These are phyloP conservation scores for Gadopsis marmoratus DNA, from an alignment of 2,797 vertebrate species.

Conservation along the genomic window DNA sequence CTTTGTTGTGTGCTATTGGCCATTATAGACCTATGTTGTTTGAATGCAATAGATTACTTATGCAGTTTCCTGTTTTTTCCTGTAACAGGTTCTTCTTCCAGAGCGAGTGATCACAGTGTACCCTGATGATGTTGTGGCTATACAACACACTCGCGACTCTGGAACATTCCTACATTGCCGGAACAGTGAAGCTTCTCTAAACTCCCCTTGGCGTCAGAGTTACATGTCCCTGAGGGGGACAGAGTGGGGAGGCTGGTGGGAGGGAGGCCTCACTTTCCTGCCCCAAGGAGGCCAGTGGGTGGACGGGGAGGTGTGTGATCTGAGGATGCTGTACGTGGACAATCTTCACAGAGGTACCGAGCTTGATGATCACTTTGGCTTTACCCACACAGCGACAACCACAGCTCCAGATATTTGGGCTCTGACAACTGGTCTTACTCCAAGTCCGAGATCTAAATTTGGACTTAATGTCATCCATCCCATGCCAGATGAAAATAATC, in stretches of 20 bases:
- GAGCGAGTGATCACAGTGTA: slow-evolving; percentile 78
- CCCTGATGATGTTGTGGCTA: slow-evolving; percentile 85
- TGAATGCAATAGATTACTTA: neutral
- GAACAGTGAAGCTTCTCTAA: slow-evolving; percentile 46
- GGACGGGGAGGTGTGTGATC: slow-evolving; percentile 84
- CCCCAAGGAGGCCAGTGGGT: slow-evolving; percentile 77
- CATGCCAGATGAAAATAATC: slow-evolving; percentile 60
- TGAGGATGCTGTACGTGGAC: slow-evolving; percentile 82
- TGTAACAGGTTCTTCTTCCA: slow-evolving; percentile 77
- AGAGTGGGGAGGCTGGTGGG: slow-evolving; percentile 84
- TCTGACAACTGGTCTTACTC: slow-evolving; percentile 12
- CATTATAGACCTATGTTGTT: neutral
- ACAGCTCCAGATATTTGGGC: slow-evolving; percentile 28
- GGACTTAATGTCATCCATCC: slow-evolving; percentile 80
- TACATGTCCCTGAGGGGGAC: slow-evolving; percentile 78
- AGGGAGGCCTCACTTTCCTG: slow-evolving; percentile 70
- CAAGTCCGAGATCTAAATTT: slow-evolving; percentile 46
- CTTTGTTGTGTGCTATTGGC: neutral
- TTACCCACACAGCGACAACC: slow-evolving; percentile 44
- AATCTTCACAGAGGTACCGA: slow-evolving; percentile 59
- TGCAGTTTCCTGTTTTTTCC: neutral
- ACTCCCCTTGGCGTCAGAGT: slow-evolving; percentile 86
- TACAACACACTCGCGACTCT: slow-evolving; percentile 83
- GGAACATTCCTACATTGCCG: slow-evolving; percentile 82
- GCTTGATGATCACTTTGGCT: slow-evolving; percentile 41